phyloP scores from a whole-genome alignment of 2,888 invertebrate genomes.

The Drosophila aldrichi region DNA sequence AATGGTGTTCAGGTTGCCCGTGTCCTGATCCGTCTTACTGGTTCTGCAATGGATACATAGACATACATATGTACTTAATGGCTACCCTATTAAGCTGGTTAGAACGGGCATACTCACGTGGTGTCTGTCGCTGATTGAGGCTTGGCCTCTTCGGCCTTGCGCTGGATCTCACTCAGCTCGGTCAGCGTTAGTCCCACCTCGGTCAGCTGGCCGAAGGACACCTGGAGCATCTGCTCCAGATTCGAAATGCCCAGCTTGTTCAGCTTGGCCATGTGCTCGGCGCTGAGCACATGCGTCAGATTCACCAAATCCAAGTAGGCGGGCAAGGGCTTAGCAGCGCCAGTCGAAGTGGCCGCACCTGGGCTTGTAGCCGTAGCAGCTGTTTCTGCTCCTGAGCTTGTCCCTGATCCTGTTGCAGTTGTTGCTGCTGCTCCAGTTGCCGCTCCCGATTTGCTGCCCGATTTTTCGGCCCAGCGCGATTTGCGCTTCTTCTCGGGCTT shows the following conservation, averaged over 20 bases:
- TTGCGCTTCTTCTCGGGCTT: slow-evolving; percentile 83
- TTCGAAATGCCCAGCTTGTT: slow-evolving; percentile 88
- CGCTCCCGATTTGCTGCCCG: slow-evolving; percentile 20
- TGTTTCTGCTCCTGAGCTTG: neutral
- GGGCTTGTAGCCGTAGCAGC: too few relatives aligned
- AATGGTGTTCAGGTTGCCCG: slow-evolving; percentile 18
- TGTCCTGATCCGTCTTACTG: slow-evolving; percentile 53
- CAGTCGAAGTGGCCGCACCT: too few relatives aligned
- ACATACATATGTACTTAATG: neutral
- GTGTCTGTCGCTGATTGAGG: slow-evolving; percentile 6
- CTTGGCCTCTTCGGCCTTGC: slow-evolving; percentile 85
- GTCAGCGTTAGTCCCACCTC: slow-evolving; percentile 87
- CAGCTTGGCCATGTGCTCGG: slow-evolving; percentile 87
- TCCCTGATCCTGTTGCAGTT: too few relatives aligned
- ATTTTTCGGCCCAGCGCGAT: slow-evolving; percentile 83
- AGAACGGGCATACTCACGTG: neutral
- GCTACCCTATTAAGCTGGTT: neutral
- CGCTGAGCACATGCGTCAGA: slow-evolving; percentile 87
- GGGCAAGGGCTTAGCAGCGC: slow-evolving; percentile 49
- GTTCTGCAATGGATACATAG: slow-evolving; percentile 24
- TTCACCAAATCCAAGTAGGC: slow-evolving; percentile 87
- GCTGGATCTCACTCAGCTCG: slow-evolving; percentile 88
- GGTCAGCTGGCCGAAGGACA: slow-evolving; percentile 88
- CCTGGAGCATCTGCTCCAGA: slow-evolving; percentile 87
- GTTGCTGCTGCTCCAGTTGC: neutral